These are phyloP conservation scores for Saimiri boliviensis DNA, from an alignment of 2,113 vertebrate species.

Conservation along the genomic window DNA sequence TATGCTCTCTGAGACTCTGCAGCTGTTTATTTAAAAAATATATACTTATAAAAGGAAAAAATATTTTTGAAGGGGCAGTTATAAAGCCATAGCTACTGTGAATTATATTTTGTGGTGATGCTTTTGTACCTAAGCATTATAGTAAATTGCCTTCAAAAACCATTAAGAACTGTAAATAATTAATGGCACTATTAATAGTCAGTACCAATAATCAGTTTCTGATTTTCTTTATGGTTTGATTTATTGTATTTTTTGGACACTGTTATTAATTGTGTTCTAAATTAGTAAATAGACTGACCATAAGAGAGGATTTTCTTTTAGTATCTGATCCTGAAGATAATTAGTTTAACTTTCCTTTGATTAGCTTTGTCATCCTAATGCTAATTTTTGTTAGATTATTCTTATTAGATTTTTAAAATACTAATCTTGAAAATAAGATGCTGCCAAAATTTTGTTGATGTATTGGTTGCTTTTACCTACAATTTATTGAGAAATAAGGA, in stretches of 20 bases:
- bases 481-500: slow-evolving; percentile 26
- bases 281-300: slow-evolving; percentile 42
- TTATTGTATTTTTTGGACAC: slow-evolving; percentile 34
- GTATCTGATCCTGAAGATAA: slow-evolving; percentile 39
- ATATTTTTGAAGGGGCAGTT: slow-evolving; percentile 31
- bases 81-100: slow-evolving; percentile 41
- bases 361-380: slow-evolving; percentile 55
- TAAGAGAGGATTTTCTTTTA: slow-evolving; percentile 14
- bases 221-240: slow-evolving; percentile 39
- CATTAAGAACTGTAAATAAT: slow-evolving; percentile 50
- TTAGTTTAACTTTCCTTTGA: slow-evolving; percentile 48
- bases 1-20: slow-evolving; percentile 74
- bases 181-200: slow-evolving; percentile 32
- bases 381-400: slow-evolving; percentile 59
- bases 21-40: slow-evolving; percentile 60
- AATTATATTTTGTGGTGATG: slow-evolving; percentile 52
- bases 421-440: slow-evolving; percentile 38
- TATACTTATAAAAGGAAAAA: slow-evolving; percentile 47
- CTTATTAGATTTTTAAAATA: slow-evolving; percentile 5
- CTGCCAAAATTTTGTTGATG: slow-evolving; percentile 48
- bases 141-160: slow-evolving; percentile 58
- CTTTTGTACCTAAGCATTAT: slow-evolving; percentile 50
- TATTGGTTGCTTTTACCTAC: slow-evolving; percentile 32
- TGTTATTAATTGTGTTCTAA: slow-evolving; percentile 49
- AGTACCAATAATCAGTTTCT: slow-evolving; percentile 32